Evolutionary conservation across 2,888 invertebrate genomes (phyloP).

Genomic region (Biston stratarius): DNA sequence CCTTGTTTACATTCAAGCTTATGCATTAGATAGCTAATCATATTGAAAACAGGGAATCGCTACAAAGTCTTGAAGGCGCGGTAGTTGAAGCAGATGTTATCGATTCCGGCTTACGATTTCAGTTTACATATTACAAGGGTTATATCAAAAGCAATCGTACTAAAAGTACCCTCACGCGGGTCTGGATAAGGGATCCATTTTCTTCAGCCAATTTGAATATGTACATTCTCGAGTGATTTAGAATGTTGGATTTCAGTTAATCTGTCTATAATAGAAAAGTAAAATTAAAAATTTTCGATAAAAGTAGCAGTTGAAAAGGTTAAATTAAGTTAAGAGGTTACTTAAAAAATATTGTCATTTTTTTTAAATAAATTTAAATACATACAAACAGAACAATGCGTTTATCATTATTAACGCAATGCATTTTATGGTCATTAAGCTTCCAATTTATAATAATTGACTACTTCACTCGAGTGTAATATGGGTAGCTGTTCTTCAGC

Average conservation of each 20-base stretch:
- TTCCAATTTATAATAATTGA: too few species aligned
- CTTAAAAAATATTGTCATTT: too few species aligned
- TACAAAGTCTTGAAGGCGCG: not conserved
- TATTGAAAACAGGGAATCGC: constrained; percentile 8
- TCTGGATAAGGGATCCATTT: constrained; percentile 28
- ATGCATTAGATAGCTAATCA: constrained; percentile 9
- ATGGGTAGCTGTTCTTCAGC: too few species aligned
- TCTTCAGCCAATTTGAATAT: constrained; percentile 53
- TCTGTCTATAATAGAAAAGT: constrained; percentile 1
- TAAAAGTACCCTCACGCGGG: constrained; percentile 10
- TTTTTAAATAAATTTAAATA: too few species aligned
- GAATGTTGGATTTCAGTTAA: constrained; percentile 33
- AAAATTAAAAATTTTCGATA: too few species aligned
- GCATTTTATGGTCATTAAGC: too few species aligned
- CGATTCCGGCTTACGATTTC: constrained; percentile 2
- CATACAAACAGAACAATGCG: too few species aligned
- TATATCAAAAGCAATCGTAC: constrained; percentile 22
- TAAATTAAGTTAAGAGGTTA: too few species aligned
- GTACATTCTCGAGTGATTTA: constrained; percentile 37
- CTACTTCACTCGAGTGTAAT: too few species aligned
- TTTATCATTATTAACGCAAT: too few species aligned
- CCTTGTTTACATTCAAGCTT: constrained; percentile 11
- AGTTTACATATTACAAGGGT: constrained; percentile 17
- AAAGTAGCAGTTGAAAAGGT: too few species aligned
- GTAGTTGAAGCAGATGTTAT: constrained; percentile 7